Evolutionary conservation across 2,113 vertebrate species (phyloP), one percentile per base, ranked within the genome.

Genomic region (Mesembrinibis cayennensis): DNA sequence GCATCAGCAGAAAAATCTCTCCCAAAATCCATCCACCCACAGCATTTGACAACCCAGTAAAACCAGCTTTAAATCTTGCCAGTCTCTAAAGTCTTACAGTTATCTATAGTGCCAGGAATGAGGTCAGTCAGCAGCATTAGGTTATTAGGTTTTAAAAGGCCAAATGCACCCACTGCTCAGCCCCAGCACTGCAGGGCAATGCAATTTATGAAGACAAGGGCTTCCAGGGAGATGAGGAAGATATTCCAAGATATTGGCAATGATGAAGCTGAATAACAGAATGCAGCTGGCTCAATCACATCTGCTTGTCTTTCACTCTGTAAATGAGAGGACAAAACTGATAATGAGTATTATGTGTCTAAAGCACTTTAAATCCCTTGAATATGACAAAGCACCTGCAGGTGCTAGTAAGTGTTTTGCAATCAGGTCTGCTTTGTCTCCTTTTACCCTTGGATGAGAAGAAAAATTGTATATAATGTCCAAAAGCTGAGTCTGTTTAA

Each of bases 351-450:
- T 77, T 42, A n/a, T 56, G 53, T 65, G 29, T 18, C 65, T 25
- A 10, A 74, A 78, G 78, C 42, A 44, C 63, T 94, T 72, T 5
- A 77, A 72, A 73, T 50, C 81, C 69, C 40, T 58, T 63, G 21
- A 83, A 25, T 55, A 44, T 27, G 38, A 85, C 52, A 76, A 52
- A 96, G 82, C 44, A 45, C 16, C 58, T 84, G 73, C 93, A 94
- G 92, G 47, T 94, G 91, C 62, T 36, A 26, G 2, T 11, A 22
- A 89, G 93, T 61, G 62, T 76, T 94, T 53, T 66, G 90, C 89
- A 89, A 93, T 92, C 93, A 96, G 69, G 22, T 84, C 63, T 88
- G 47, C 87, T 94, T 95, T 95, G 62, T 94, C 71, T 86, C 53
- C 66, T 84, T 52, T 44, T 14, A 61, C 7, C 26, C 52, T 36